Percentiles rank a stretch among this genome's conserved stretches.
These are phyloP conservation scores for Pomacea canaliculata DNA, from an alignment of 2,888 invertebrate genomes.

Conservation along the genomic window DNA sequence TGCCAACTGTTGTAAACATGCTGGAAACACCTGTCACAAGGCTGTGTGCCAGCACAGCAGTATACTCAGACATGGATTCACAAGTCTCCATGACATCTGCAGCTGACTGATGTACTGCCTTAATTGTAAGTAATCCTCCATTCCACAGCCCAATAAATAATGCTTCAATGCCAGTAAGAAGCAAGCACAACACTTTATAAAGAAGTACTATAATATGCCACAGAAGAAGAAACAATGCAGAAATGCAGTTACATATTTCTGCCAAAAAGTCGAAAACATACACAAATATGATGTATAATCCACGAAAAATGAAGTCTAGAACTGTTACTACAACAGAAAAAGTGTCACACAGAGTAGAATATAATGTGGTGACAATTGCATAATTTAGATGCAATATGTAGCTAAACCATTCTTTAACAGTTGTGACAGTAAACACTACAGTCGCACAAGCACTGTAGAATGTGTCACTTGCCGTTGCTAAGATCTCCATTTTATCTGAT, in stretches of 20 bases:
- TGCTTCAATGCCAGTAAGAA: constrained; percentile 33
- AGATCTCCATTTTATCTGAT: constrained; percentile 7
- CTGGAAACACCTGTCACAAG: constrained; percentile 13
- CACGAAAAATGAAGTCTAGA: neutral
- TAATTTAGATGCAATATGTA: constrained; percentile 27
- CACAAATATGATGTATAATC: constrained; percentile 12
- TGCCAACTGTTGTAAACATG: constrained; percentile 27
- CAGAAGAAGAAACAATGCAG: constrained; percentile 27
- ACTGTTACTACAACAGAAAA: neutral
- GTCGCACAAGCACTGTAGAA: constrained; percentile 18
- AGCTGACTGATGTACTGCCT: constrained; percentile 29
- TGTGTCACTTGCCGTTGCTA: constrained; percentile 5
- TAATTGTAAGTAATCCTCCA: constrained; percentile 29
- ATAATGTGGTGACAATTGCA: constrained; percentile 24
- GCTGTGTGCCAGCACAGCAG: constrained; percentile 14
- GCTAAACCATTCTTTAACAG: constrained; percentile 20
- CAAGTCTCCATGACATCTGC: constrained; percentile 31
- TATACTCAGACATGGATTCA: constrained; percentile 27
- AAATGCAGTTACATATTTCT: constrained; percentile 33
- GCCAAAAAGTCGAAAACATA: constrained; percentile 32
- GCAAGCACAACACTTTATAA: constrained; percentile 29
- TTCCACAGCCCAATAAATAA: constrained; percentile 31
- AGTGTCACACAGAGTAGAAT: constrained; percentile 10
- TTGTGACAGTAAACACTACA: constrained; percentile 16
- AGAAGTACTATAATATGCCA: constrained; percentile 33